A percentile compares a stretch with the other conserved stretches of the same genome.
phyloP scores from a whole-genome alignment of 2,797 vertebrate genomes.

The Betta splendens region DNA sequence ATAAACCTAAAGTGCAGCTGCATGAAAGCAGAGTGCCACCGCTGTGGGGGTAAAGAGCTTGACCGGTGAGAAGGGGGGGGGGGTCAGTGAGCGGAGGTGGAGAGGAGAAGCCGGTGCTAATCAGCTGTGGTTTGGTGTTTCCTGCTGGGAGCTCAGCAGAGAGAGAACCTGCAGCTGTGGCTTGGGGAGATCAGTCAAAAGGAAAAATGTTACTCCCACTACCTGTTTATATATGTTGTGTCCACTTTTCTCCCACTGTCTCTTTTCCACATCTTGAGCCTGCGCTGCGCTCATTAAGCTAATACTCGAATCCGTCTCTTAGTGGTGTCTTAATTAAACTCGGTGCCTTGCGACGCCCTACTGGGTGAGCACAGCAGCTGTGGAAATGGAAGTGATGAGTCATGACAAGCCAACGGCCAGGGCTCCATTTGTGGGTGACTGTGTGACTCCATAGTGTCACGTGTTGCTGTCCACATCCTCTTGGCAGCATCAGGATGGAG shows the following conservation, averaged over 20 bases:
- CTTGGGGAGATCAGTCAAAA: slow-evolving; percentile 37
- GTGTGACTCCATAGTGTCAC: slow-evolving; percentile 53
- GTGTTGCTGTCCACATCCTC: slow-evolving; percentile 20
- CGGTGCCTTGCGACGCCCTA: slow-evolving; percentile 43
- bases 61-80: slow-evolving; percentile 19
- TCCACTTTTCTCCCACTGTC: neutral
- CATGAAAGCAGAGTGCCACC: neutral
- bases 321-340: slow-evolving; percentile 58
- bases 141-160: slow-evolving; percentile 55
- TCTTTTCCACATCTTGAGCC: neutral
- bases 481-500: slow-evolving; percentile 16
- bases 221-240: no score
- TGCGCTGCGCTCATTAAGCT: slow-evolving; percentile 50
- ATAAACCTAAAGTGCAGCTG: slow-evolving; percentile 39
- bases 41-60: slow-evolving; percentile 12
- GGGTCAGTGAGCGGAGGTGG: slow-evolving; percentile 25
- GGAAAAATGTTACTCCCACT: slow-evolving; percentile 23
- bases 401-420: slow-evolving; percentile 45
- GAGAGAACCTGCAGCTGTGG: slow-evolving; percentile 54
- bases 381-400: slow-evolving; percentile 39
- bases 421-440: slow-evolving; percentile 48
- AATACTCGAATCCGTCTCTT: slow-evolving; percentile 36
- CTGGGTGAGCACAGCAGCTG: slow-evolving; percentile 60
- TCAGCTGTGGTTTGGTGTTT: slow-evolving; percentile 65
- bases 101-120: slow-evolving; percentile 48